A percentile compares a stretch with the other conserved stretches of the same genome.
Evolutionary conservation across 1,140 invertebrate genomes (phyloP).

Genomic region (Pseudachorutes palmiensis): DNA sequence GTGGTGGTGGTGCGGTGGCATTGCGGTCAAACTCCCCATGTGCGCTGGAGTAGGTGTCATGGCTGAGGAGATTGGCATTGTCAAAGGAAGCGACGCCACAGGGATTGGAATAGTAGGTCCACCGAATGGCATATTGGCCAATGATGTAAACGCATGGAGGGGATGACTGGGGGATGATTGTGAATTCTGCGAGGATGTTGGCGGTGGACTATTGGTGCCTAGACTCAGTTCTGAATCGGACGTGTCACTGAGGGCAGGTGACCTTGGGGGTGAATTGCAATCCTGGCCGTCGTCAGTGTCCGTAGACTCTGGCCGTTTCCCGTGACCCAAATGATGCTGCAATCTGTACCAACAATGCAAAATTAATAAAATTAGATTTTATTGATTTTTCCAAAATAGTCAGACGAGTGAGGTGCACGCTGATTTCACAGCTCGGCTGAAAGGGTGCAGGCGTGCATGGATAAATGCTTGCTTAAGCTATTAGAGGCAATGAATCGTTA

Average conservation of each 20-base stretch:
- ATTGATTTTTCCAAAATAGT: not conserved
- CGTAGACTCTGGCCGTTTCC: constrained; percentile 33
- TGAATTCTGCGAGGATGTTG: constrained; percentile 20
- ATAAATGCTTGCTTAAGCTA: constrained; percentile 6
- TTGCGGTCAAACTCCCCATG: constrained; percentile 16
- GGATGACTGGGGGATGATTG: constrained; percentile 25
- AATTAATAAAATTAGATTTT: not conserved
- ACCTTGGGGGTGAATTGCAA: constrained; percentile 26
- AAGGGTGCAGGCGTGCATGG: not conserved
- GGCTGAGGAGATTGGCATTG: constrained; percentile 16
- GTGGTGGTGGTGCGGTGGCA: constrained; percentile 22
- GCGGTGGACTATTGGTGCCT: constrained; percentile 37
- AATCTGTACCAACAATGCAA: constrained; percentile 11
- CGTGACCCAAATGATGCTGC: constrained; percentile 34
- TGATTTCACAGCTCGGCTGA: too few species aligned
- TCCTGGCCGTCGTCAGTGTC: constrained; percentile 33
- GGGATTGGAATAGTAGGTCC: constrained; percentile 36
- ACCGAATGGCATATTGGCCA: constrained; percentile 24
- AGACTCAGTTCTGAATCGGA: constrained; percentile 36
- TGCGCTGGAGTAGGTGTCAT: constrained; percentile 31
- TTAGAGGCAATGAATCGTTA: constrained; percentile 11
- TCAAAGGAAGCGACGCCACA: constrained; percentile 24
- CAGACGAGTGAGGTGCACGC: not conserved
- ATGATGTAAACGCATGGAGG: constrained; percentile 24
- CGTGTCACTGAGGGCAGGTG: constrained; percentile 29